Conservation (phyloP, 2,113 vertebrate species). For the Acanthisitta chloris region DNA sequence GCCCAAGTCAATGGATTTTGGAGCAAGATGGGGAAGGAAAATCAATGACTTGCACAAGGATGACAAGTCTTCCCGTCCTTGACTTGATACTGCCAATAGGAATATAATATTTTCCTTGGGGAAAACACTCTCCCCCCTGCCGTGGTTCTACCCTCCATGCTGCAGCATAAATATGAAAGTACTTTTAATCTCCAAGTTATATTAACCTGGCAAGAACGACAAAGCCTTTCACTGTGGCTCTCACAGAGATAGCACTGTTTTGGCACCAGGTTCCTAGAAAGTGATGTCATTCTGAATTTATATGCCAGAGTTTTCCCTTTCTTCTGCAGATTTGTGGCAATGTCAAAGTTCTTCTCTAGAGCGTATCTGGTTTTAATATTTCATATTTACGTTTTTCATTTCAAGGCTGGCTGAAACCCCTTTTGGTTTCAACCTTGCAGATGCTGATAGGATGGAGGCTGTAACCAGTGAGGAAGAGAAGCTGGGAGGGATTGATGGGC, state of each 20-base stretch:
- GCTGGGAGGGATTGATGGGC: background rate
- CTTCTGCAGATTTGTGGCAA: constrained; percentile 6
- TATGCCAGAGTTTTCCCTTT: constrained; percentile 49
- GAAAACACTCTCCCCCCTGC: background rate
- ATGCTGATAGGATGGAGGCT: background rate
- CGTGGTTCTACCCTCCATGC: background rate
- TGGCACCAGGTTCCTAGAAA: background rate
- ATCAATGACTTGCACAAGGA: background rate
- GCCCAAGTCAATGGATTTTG: background rate
- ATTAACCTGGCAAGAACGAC: background rate
- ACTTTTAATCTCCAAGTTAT: background rate
- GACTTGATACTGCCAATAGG: background rate
- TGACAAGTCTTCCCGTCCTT: background rate
- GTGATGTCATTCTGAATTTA: constrained; percentile 10
- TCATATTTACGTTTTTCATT: constrained; percentile 35
- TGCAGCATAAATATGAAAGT: background rate
- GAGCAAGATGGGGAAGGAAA: background rate
- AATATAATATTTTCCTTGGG: background rate
- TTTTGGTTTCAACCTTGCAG: background rate
- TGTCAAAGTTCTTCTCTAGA: constrained; percentile 25
- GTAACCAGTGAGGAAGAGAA: background rate
- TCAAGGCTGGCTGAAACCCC: background rate
- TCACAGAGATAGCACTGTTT: constrained; percentile 5
- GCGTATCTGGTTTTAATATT: constrained; percentile 55
- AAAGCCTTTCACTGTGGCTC: background rate